These are phyloP conservation scores for Macrophya annulata DNA, from an alignment of 2,888 invertebrate genomes.

Conservation along the genomic window DNA sequence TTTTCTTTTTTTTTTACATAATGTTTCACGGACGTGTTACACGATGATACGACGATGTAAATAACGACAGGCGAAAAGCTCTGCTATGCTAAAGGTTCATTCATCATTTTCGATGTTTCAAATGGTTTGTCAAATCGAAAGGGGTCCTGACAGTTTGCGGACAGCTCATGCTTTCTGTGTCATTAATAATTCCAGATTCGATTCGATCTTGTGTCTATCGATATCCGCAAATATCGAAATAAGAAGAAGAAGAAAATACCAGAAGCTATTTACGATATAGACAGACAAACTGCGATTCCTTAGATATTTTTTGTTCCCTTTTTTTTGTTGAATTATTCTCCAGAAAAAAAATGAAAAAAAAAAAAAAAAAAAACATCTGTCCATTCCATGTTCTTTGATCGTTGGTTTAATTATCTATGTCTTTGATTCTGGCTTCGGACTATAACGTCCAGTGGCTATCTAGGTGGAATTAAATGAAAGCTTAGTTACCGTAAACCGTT, in stretches of 20 bases:
- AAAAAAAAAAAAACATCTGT: too few relatives aligned
- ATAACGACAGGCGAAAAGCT: constrained; percentile 63
- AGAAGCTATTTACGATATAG: too few relatives aligned
- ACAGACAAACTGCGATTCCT: background rate
- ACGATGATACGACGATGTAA: too few relatives aligned
- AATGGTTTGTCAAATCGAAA: constrained; percentile 59
- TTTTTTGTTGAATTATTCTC: background rate
- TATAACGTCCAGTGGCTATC: background rate
- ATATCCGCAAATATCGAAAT: too few relatives aligned
- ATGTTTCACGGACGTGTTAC: constrained; percentile 59
- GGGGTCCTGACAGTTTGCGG: constrained; percentile 34
- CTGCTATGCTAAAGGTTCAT: constrained; percentile 61
- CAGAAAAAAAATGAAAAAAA: background rate
- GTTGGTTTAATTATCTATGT: too few relatives aligned
- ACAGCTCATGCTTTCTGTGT: constrained; percentile 57
- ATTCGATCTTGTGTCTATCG: too few relatives aligned
- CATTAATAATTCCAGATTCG: constrained; percentile 66
- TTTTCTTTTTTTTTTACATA: constrained; percentile 27
- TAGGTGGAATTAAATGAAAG: constrained; percentile 13
- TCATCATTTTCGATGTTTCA: constrained; percentile 68
- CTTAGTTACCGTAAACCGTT: constrained; percentile 13
- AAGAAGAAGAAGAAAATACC: too few relatives aligned
- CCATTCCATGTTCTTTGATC: background rate
- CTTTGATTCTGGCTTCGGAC: constrained; percentile 4
- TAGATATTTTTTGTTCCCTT: background rate